phyloP scores from a whole-genome alignment of 2,113 vertebrate genomes.

The Anarrhichthys ocellatus region DNA sequence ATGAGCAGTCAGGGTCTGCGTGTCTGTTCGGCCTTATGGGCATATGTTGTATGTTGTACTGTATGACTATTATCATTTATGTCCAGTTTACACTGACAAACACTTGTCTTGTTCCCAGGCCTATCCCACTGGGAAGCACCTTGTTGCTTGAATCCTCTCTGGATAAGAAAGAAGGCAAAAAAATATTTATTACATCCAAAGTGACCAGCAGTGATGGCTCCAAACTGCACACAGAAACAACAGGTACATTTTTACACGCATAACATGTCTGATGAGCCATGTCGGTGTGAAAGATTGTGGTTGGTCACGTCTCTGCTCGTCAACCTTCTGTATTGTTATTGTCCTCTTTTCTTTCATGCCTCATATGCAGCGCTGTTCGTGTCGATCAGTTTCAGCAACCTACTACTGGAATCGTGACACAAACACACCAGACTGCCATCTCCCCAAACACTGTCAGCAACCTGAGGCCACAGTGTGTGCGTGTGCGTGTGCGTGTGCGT shows the following conservation, averaged over 20 bases:
- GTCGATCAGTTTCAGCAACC: slow-evolving; percentile 68
- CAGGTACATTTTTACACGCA: slow-evolving; percentile 59
- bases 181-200: slow-evolving; percentile 74
- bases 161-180: slow-evolving; percentile 78
- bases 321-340: not conserved
- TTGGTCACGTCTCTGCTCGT: not conserved
- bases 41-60: not conserved
- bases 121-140: slow-evolving; percentile 81
- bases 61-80: not conserved
- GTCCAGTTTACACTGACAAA: slow-evolving; percentile 3
- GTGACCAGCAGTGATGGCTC: slow-evolving; percentile 79
- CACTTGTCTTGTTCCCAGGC: slow-evolving; percentile 62
- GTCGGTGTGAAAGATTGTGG: not conserved
- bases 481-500: too few relatives aligned
- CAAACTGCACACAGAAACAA: slow-evolving; percentile 81
- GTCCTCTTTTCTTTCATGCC: slow-evolving; percentile 11
- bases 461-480: slow-evolving; percentile 7
- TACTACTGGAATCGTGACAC: slow-evolving; percentile 68
- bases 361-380: slow-evolving; percentile 78
- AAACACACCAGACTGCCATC: not conserved
- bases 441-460: not conserved
- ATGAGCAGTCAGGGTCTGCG: not conserved
- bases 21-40: not conserved
- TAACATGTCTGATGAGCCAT: not conserved
- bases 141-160: slow-evolving; percentile 77